Evolutionary conservation across 53 echinoderm and acorn worm species (phyloP).

Genomic region (Echinometra lucunter): DNA sequence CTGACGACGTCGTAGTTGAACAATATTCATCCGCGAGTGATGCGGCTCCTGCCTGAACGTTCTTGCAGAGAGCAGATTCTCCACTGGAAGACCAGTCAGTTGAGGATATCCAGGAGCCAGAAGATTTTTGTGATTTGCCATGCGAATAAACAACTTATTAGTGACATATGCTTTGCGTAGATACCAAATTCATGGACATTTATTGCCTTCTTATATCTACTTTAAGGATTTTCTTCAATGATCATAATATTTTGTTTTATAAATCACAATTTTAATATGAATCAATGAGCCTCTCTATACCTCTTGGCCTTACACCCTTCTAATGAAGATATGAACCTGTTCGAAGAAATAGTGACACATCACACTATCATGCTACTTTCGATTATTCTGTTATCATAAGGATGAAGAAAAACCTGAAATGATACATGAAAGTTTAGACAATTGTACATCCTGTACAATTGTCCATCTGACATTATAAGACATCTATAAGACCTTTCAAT

Average conservation of each 20-base stretch:
- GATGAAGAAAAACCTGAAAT: background rate
- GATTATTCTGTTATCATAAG: background rate
- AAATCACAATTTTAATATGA: background rate
- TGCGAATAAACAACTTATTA: too few species aligned
- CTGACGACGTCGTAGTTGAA: too few species aligned
- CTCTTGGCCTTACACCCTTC: background rate
- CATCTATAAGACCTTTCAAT: background rate
- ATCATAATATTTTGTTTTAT: background rate
- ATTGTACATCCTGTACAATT: too few species aligned
- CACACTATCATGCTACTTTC: background rate
- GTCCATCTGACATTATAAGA: background rate
- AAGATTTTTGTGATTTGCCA: too few species aligned
- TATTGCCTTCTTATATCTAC: too few species aligned
- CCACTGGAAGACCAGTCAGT: too few species aligned
- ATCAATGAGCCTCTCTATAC: background rate
- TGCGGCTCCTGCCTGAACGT: too few species aligned
- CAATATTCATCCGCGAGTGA: too few species aligned
- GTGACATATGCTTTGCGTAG: too few species aligned
- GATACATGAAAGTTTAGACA: background rate
- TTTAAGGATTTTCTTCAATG: background rate
- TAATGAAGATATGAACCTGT: constrained; percentile 24
- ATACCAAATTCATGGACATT: too few species aligned
- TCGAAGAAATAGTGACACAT: background rate
- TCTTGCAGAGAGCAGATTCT: too few species aligned
- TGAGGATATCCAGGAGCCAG: too few species aligned